Base-by-base conservation (phyloP, 1,140 invertebrate genomes). In the Caerostris extrusa region DNA sequence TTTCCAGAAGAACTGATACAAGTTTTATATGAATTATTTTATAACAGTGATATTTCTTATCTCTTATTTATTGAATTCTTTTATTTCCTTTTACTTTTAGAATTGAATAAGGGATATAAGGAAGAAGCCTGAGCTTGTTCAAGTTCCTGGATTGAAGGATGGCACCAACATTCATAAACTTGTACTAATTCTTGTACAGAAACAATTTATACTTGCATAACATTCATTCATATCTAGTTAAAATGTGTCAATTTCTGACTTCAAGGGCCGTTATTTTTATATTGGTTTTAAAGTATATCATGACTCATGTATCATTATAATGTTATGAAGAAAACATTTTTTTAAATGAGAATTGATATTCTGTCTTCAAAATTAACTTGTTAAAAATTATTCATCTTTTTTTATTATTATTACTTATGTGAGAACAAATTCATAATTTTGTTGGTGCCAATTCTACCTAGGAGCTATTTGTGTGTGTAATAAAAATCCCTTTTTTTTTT, bases 101-200 rank as follows among this genome's bases (percentile, higher is more conserved):
- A 34, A 60, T 58, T 58, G 58, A 57, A 57, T 58, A 56, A 58
- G 55, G 83, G 82, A 85, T 58, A 85, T n/a, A 56, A 56, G 55
- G 50, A 58, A 60, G n/a, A 34, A 85, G n/a, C 83, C 69, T 82
- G 91, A 93, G 83, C 91, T 93, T 93, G 81, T 86, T 90, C 82
- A 93, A 93, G 91, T 93, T 87, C 91, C 91, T 93, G 85, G 91
- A 93, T 58, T 87, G 57, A 87, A 93, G 58, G 34, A 61, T 19
- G 83, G 82, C 91, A 93, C 91, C 85, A 93, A 93, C 85, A 69
- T 93, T 87, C 64, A 61, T 93, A 19, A 56, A 85, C 53, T 50
- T 60, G 57, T 92, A n/a, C n/a, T 90, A 58, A 19, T 61, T 53
- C 12, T 69, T 93, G 83, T 87, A 93, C 91, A 93, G 58, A 87